A percentile compares a stretch with the other conserved stretches of the same genome.
Evolutionary conservation across 1,140 invertebrate species (phyloP).

Genomic region (Drosophila santomea): DNA sequence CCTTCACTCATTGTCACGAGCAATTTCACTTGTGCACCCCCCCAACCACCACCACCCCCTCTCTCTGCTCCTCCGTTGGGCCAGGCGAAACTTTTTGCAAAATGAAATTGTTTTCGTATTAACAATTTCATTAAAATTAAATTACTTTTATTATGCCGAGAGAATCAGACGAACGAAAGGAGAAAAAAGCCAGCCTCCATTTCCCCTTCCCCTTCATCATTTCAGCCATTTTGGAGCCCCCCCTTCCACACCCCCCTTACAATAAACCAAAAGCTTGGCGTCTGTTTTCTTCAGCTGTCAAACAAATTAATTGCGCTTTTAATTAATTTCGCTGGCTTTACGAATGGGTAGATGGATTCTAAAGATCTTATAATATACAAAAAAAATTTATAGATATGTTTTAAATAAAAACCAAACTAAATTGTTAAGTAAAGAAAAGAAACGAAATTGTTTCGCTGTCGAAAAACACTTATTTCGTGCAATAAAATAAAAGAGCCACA

Average conservation of each 20-base stretch:
- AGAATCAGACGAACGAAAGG: conserved; percentile 24
- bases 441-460: not conserved
- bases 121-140: conserved; percentile 84
- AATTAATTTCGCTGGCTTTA: conserved; percentile 67
- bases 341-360: not conserved
- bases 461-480: conserved; percentile 2
- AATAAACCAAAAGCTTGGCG: conserved; percentile 53
- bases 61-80: conserved; percentile 2
- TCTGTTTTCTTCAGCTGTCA: conserved; percentile 78
- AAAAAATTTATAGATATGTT: too few relatives aligned
- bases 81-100: conserved; percentile 75
- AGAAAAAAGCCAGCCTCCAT: not conserved
- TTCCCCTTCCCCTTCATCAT: not conserved
- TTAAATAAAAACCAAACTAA: not conserved
- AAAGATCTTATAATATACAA: not conserved
- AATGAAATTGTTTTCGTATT: conserved; percentile 84
- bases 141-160: conserved; percentile 78
- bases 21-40: conserved; percentile 54
- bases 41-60: not conserved
- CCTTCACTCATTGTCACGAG: conserved; percentile 78
- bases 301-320: conserved; percentile 82
- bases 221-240: conserved; percentile 1
- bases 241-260: not conserved
- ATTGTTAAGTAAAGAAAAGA: not conserved
- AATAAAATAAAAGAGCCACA: conserved; percentile 19